Evolutionary conservation across 2,797 vertebrate species (phyloP), one percentile per base, ranked within the genome.

Genomic region (Muscicapa comitata): DNA sequence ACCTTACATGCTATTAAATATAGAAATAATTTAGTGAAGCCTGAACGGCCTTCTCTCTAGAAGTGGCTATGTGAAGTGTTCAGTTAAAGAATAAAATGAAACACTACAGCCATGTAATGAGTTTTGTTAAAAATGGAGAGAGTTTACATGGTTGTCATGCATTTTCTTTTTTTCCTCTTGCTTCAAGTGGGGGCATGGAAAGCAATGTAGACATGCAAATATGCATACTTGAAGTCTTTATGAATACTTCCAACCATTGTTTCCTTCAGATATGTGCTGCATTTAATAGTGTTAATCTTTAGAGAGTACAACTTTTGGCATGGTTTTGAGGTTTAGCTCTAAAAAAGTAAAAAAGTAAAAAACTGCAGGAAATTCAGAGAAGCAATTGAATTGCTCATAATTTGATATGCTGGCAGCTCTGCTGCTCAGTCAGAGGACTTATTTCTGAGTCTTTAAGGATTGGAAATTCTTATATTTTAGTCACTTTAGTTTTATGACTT

Each of bases 341-440:
- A 83, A 93, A 48, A 83, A 87, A 65, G 19, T 93, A 78, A 94
- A 55, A 79, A 86, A 59, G 25, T 92, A 19, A 51, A 51, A 29
- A 94, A 84, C 35, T 95, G 81, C 78, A 93, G 59, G 90, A 67
- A 96, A 90, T 94, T 96, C 68, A 68, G 83, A 87, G 92, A 88
- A 94, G 40, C 65, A 57, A 71, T 92, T 94, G 73, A 94, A 93
- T 94, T 94, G 63, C 71, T 94, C 35, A n/a, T 97, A 96, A 96
- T 96, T 81, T 94, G 37, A 48, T 23, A 15, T 93, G 40, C 94
- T 95, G 82, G 90, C 72, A 94, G 35, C 42, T 63, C 48, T 84
- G 17, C 29, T 88, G n/a, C 89, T 96, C 74, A 86, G 94, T 94
- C 82, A 96, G 68, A 91, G 70, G 31, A 72, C 43, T 97, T 93